Conservation (phyloP, 2,888 invertebrate genomes). For the Heliothis peltigera region DNA sequence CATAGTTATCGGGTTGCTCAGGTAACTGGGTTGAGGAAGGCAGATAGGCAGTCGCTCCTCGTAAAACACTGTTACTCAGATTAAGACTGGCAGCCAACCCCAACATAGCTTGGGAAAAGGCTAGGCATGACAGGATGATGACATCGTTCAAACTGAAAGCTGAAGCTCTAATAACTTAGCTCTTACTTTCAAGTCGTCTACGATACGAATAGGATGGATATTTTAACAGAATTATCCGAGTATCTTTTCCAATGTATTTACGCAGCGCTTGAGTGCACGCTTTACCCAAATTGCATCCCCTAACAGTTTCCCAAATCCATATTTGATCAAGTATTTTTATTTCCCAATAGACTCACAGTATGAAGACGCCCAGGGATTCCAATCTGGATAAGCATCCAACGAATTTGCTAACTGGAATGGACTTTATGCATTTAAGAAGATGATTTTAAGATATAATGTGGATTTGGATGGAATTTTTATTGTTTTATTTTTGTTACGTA, state of each 20-base stretch:
- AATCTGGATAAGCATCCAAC: slow-evolving; percentile 70
- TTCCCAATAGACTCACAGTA: slow-evolving; percentile 87
- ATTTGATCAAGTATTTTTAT: slow-evolving; percentile 82
- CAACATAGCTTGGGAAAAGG: no score
- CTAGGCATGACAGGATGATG: no score
- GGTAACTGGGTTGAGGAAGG: no score
- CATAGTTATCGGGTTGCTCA: no score
- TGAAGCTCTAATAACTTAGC: background rate
- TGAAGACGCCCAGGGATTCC: slow-evolving; percentile 79
- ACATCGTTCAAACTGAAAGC: background rate
- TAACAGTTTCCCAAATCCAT: slow-evolving; percentile 81
- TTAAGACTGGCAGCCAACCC: no score
- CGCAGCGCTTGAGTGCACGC: slow-evolving; percentile 51
- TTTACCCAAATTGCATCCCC: slow-evolving; percentile 46
- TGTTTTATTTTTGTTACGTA: slow-evolving; percentile 72
- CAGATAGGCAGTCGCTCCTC: no score
- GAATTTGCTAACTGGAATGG: slow-evolving; percentile 71
- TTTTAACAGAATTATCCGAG: slow-evolving; percentile 1
- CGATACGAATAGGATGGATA: slow-evolving; percentile 1
- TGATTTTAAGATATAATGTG: slow-evolving; percentile 74
- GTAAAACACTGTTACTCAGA: no score
- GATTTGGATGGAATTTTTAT: slow-evolving; percentile 80
- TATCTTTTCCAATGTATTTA: slow-evolving; percentile 17
- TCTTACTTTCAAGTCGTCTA: background rate
- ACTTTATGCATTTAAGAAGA: slow-evolving; percentile 85